Percentiles rank a stretch among this genome's conserved stretches.
These are phyloP conservation scores for Arctopsyche grandis DNA, from an alignment of 1,140 invertebrate genomes.

Conservation along the genomic window DNA sequence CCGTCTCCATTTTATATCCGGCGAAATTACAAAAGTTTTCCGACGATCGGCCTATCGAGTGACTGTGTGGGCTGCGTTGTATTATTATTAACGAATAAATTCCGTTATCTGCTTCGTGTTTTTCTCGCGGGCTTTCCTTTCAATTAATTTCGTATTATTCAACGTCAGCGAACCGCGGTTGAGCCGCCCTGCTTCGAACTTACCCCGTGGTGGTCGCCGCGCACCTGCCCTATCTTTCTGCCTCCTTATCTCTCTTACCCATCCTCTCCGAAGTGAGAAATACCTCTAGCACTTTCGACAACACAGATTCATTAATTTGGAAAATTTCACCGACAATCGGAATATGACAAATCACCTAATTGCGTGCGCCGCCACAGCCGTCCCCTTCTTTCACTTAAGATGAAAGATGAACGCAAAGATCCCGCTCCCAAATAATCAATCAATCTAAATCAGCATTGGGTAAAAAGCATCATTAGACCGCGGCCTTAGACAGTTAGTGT, in stretches of 20 bases:
- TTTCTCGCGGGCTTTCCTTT: conserved; percentile 32
- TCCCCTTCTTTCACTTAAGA: background rate
- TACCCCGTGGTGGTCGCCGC: background rate
- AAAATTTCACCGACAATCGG: conserved; percentile 36
- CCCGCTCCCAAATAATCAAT: background rate
- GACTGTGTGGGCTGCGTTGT: background rate
- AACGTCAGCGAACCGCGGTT: conserved; percentile 26
- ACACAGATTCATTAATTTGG: conserved; percentile 45
- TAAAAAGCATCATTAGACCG: too few species aligned
- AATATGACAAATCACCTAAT: conserved; percentile 37
- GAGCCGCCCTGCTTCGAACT: conserved; percentile 21
- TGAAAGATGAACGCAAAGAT: conserved; percentile 20
- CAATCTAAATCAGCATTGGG: too few species aligned
- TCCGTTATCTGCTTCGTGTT: conserved; percentile 28
- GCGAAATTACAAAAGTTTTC: conserved; percentile 18
- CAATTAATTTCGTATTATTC: conserved; percentile 44
- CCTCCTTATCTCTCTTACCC: background rate
- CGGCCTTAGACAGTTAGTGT: too few species aligned
- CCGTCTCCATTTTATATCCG: conserved; percentile 1
- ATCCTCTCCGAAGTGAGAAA: background rate
- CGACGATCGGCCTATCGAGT: background rate
- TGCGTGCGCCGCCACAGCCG: background rate
- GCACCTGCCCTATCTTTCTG: background rate
- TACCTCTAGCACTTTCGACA: conserved; percentile 33
- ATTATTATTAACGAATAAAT: conserved; percentile 32